Evolutionary conservation across 1,140 invertebrate species (phyloP).

Genomic region (Trypoxylus dichotomus): DNA sequence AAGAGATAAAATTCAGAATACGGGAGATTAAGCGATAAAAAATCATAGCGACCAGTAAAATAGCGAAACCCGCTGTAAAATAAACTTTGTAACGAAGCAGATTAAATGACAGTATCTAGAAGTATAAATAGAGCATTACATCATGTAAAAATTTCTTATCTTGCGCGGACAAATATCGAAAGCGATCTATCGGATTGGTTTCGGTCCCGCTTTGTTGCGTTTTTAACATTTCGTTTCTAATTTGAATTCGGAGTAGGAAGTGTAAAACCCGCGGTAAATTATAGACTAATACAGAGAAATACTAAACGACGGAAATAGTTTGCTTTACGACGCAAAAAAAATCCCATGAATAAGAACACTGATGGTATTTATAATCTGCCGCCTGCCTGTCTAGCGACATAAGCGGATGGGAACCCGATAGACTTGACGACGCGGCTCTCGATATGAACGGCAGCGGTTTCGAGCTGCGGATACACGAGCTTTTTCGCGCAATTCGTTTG

Average conservation of each 20-base stretch:
- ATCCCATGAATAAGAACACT: conserved; percentile 4
- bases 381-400: background rate
- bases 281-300: background rate
- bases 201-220: background rate
- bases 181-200: background rate
- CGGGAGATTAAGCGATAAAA: background rate
- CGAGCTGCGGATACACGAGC: no score
- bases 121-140: conserved; percentile 3
- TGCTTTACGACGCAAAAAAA: background rate
- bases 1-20: background rate
- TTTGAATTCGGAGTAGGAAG: background rate
- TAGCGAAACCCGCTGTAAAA: background rate
- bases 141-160: conserved; percentile 3
- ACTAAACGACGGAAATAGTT: conserved; percentile 1
- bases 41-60: background rate
- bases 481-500: no score
- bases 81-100: background rate
- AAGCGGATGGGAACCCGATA: background rate
- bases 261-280: background rate
- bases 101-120: background rate
- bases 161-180: background rate
- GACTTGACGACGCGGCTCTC: background rate
- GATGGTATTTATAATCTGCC: conserved; percentile 1
- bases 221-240: background rate
- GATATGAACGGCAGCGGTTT: no score